phyloP scores from a whole-genome alignment of 2,888 invertebrate species.

The Melanargia galathea region DNA sequence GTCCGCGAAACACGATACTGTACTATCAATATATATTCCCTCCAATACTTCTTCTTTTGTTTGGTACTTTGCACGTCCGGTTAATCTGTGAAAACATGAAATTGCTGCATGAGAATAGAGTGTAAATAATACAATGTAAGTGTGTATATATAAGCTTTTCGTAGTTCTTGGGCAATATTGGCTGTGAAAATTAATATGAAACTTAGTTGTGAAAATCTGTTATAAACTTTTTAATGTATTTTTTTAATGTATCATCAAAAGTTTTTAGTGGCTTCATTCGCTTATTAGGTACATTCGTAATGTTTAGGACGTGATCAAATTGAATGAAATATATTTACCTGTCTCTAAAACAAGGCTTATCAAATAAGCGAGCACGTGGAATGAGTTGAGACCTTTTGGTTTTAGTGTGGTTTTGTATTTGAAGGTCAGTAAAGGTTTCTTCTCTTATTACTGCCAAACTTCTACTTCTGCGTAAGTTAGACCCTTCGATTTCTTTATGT shows the following conservation, averaged over 20 bases:
- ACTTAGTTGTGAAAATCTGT: too few relatives aligned
- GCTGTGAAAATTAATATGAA: too few relatives aligned
- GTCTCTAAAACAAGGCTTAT: constrained; percentile 88
- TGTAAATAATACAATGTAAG: background rate
- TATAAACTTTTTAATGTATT: too few relatives aligned
- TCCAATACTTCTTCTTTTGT: constrained; percentile 79
- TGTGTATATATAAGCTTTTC: too few relatives aligned
- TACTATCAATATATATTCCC: constrained; percentile 78
- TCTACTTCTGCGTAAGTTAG: constrained; percentile 85
- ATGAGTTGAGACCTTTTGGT: constrained; percentile 89
- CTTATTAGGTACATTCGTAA: background rate
- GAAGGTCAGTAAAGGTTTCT: constrained; percentile 87
- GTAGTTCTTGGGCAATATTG: too few relatives aligned
- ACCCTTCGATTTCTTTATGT: constrained; percentile 75
- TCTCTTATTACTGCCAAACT: constrained; percentile 90
- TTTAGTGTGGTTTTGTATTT: constrained; percentile 84
- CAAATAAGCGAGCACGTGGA: constrained; percentile 90
- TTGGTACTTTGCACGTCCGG: constrained; percentile 76
- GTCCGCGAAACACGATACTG: constrained; percentile 77
- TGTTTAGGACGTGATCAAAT: background rate
- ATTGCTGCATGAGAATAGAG: constrained; percentile 2
- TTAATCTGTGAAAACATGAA: constrained; percentile 58
- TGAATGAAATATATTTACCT: constrained; percentile 72
- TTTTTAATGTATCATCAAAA: too few relatives aligned
- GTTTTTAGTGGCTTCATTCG: too few relatives aligned